These are phyloP conservation scores for Latrodectus elegans DNA, from an alignment of 2,888 invertebrate species.

Conservation along the genomic window DNA sequence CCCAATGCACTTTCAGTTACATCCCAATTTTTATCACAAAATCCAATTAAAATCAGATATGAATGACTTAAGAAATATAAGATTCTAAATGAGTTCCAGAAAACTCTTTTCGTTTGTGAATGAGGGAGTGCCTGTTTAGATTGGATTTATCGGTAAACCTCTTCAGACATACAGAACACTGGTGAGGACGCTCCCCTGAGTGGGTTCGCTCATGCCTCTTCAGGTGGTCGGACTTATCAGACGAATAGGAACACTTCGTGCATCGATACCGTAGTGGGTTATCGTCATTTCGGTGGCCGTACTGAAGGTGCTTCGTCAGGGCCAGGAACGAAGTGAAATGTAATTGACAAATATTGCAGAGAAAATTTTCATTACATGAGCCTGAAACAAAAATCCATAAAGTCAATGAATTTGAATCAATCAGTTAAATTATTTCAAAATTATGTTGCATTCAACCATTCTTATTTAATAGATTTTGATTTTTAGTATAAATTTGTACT, in stretches of 20 bases:
- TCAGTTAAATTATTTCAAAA: too few relatives aligned
- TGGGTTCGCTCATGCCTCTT: conserved; percentile 29
- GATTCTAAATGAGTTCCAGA: too few relatives aligned
- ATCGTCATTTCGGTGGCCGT: conserved; percentile 20
- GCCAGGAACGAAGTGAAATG: conserved; percentile 12
- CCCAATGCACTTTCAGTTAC: too few relatives aligned
- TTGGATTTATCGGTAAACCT: conserved; percentile 29
- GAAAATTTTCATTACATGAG: not conserved
- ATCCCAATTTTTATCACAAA: too few relatives aligned
- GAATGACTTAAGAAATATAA: too few relatives aligned
- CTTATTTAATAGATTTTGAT: too few relatives aligned
- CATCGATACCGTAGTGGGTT: conserved; percentile 28
- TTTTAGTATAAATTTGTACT: too few relatives aligned
- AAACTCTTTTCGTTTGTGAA: not conserved
- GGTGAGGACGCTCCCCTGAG: conserved; percentile 26
- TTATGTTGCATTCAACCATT: too few relatives aligned
- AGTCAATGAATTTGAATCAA: too few relatives aligned
- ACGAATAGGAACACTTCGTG: conserved; percentile 17
- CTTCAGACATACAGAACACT: conserved; percentile 6
- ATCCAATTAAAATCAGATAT: too few relatives aligned
- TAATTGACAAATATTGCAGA: not conserved
- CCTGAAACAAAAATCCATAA: not conserved
- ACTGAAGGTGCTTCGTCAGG: conserved; percentile 21
- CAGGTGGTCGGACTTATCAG: conserved; percentile 30
- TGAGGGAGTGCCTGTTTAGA: conserved; percentile 16